Conservation (phyloP, 1,140 invertebrate species). For the Linepithema humile region DNA sequence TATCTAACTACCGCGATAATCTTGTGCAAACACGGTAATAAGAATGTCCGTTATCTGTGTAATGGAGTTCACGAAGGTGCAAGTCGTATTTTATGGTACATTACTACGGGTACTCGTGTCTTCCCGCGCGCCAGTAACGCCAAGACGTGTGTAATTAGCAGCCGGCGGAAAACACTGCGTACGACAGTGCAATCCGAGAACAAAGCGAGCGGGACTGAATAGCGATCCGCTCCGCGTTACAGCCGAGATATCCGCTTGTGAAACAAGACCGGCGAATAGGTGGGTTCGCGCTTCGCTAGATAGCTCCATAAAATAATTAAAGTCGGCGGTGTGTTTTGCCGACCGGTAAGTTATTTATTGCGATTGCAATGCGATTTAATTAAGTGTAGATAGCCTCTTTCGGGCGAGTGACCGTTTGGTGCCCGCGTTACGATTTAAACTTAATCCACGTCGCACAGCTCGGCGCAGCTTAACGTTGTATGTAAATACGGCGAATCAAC, state of each 20-base stretch:
- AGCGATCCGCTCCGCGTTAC: constrained; percentile 24
- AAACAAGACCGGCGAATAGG: constrained; percentile 33
- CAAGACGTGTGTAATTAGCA: constrained; percentile 29
- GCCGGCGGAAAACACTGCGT: neutral
- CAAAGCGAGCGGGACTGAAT: constrained; percentile 32
- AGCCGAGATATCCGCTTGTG: constrained; percentile 33
- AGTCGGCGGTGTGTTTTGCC: neutral
- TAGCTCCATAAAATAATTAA: constrained; percentile 22
- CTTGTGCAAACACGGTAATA: neutral
- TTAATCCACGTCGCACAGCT: neutral
- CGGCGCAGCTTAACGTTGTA: neutral
- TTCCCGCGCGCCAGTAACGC: constrained; percentile 10
- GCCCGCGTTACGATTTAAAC: neutral
- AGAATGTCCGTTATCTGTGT: constrained; percentile 4
- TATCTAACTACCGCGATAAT: constrained; percentile 10
- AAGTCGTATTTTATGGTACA: constrained; percentile 33
- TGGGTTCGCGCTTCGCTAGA: neutral
- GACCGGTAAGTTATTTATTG: constrained; percentile 36
- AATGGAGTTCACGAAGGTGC: constrained; percentile 14
- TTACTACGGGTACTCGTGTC: constrained; percentile 26
- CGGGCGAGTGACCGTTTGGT: neutral
- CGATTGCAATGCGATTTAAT: constrained; percentile 31
- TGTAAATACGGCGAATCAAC: constrained; percentile 30
- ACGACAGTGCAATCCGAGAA: constrained; percentile 43
- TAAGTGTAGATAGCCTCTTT: constrained; percentile 19